These are phyloP conservation scores for Silurus aristotelis DNA, from an alignment of 2,797 vertebrate species.

Conservation along the genomic window DNA sequence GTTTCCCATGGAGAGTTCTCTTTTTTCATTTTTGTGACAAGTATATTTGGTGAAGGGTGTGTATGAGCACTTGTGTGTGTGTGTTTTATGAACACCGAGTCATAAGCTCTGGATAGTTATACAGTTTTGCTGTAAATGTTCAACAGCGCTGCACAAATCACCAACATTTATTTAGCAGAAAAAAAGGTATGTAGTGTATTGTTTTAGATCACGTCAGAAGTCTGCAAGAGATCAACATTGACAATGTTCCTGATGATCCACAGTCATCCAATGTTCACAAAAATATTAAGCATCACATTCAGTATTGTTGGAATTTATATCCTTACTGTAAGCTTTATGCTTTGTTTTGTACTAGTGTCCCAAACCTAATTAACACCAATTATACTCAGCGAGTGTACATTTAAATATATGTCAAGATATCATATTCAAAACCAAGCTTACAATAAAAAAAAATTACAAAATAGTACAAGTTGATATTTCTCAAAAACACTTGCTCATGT, in stretches of 20 bases:
- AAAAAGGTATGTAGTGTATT: not conserved
- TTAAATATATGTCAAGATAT: not conserved
- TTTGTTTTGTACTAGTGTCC: not conserved
- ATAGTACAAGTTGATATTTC: not conserved
- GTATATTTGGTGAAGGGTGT: slow-evolving; percentile 29
- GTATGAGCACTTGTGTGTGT: slow-evolving; percentile 12
- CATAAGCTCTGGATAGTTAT: slow-evolving; percentile 1
- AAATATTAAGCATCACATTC: not conserved
- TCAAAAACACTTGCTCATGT: not conserved
- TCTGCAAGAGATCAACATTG: not conserved
- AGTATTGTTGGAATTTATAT: not conserved
- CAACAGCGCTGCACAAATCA: slow-evolving; percentile 10
- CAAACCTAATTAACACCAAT: no score
- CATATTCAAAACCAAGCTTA: not conserved
- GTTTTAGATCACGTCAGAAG: not conserved
- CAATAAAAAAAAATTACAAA: not conserved
- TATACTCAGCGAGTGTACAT: not conserved
- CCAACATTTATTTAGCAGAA: not conserved
- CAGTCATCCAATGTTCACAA: not conserved
- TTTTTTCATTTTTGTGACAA: slow-evolving; percentile 35
- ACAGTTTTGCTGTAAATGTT: slow-evolving; percentile 8
- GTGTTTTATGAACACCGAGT: slow-evolving; percentile 5
- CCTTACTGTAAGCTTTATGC: no score
- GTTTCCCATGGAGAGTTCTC: slow-evolving; percentile 32
- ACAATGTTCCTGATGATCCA: not conserved